These are phyloP conservation scores for Peromyscus leucopus DNA, from an alignment of 2,113 vertebrate species.

Conservation along the genomic window DNA sequence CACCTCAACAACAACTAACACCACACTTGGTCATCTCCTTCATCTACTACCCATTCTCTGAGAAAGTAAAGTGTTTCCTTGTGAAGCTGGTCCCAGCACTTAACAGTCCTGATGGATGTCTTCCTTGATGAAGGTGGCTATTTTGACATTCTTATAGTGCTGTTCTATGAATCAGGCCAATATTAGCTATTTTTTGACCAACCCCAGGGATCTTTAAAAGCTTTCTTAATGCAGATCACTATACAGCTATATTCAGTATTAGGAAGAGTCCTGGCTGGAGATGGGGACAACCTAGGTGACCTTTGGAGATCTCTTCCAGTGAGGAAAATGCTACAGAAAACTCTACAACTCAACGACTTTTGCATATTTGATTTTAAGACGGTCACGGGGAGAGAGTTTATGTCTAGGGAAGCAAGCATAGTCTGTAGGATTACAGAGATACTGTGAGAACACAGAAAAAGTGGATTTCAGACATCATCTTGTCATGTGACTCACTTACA, in stretches of 20 bases:
- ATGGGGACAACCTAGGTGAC: slow-evolving; percentile 46
- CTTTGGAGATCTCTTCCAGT: slow-evolving; percentile 58
- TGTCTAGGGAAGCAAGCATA: slow-evolving; percentile 56
- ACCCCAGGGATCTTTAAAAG: slow-evolving; percentile 83
- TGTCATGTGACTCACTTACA: neutral
- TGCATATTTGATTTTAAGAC: slow-evolving; percentile 56
- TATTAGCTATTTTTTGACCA: slow-evolving; percentile 82
- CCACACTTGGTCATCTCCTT: slow-evolving; percentile 62
- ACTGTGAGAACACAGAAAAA: slow-evolving; percentile 30
- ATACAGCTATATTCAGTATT: slow-evolving; percentile 75
- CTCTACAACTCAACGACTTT: slow-evolving; percentile 50
- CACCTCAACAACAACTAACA: slow-evolving; percentile 58
- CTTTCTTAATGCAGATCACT: slow-evolving; percentile 81
- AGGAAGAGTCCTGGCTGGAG: slow-evolving; percentile 64
- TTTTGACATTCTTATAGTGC: slow-evolving; percentile 73
- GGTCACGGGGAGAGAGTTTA: slow-evolving; percentile 14
- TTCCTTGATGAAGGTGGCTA: slow-evolving; percentile 78
- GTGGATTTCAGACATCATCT: slow-evolving; percentile 37
- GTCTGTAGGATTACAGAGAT: neutral
- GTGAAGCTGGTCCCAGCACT: slow-evolving; percentile 59
- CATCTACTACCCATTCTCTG: slow-evolving; percentile 54
- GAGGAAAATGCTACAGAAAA: slow-evolving; percentile 64
- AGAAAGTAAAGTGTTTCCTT: slow-evolving; percentile 70
- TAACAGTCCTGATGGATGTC: slow-evolving; percentile 72
- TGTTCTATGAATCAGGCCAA: slow-evolving; percentile 78